Evolutionary conservation across 2,113 vertebrate species (phyloP).

Genomic region (Lipotes vexillifer): DNA sequence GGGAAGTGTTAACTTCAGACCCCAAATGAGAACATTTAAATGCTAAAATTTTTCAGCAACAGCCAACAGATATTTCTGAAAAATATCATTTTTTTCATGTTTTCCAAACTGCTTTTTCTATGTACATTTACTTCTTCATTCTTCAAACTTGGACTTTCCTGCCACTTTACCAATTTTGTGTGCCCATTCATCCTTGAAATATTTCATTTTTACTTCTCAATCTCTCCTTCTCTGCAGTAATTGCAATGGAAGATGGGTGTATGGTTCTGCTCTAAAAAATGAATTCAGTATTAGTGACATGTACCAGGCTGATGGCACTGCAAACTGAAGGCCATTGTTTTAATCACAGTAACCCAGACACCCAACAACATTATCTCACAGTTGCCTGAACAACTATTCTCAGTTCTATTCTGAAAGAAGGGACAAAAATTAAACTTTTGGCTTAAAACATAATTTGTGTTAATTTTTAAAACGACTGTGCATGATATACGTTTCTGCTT

Average conservation of each 20-base stretch:
- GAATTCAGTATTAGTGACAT: constrained; percentile 55
- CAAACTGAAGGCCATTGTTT: constrained; percentile 44
- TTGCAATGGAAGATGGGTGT: constrained; percentile 62
- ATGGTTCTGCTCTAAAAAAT: constrained; percentile 36
- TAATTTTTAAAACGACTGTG: constrained; percentile 43
- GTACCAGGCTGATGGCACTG: neutral
- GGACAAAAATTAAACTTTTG: constrained; percentile 31
- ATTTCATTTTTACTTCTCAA: constrained; percentile 68
- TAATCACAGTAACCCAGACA: neutral
- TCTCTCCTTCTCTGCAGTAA: constrained; percentile 51
- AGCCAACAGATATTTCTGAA: constrained; percentile 69
- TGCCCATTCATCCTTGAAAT: constrained; percentile 71
- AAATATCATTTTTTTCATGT: constrained; percentile 53
- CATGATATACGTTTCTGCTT: constrained; percentile 15
- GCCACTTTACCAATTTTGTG: constrained; percentile 62
- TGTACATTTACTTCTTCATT: constrained; percentile 39
- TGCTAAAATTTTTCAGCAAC: constrained; percentile 61
- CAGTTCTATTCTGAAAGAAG: neutral
- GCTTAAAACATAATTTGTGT: neutral
- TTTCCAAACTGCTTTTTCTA: constrained; percentile 56
- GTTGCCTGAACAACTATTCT: neutral
- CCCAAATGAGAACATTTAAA: constrained; percentile 68
- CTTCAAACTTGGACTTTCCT: constrained; percentile 59
- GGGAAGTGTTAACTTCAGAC: constrained; percentile 65
- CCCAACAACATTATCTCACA: neutral